phyloP scores from a whole-genome alignment of 2,888 invertebrate species.

The Brachypalpus laphriformis region DNA sequence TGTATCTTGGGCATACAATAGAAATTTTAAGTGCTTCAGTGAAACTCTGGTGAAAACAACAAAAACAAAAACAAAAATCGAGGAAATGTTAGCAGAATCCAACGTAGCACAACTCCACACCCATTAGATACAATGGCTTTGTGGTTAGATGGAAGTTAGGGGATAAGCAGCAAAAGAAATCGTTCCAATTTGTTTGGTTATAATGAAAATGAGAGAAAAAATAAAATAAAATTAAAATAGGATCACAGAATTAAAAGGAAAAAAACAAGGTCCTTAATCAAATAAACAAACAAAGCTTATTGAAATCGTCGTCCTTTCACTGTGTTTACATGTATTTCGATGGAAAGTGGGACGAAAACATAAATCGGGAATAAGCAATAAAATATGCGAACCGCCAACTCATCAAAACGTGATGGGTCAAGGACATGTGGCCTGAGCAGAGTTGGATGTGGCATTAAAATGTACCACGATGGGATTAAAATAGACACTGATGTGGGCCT shows the following conservation, averaged over 20 bases:
- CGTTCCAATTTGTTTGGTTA: neutral
- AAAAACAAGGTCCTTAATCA: neutral
- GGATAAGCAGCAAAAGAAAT: neutral
- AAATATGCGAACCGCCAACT: neutral
- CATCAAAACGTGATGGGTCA: neutral
- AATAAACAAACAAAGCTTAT: neutral
- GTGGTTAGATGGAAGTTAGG: neutral
- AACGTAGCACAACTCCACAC: neutral
- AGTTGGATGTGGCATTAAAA: neutral
- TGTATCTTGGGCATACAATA: neutral
- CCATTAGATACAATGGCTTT: slow-evolving; percentile 3
- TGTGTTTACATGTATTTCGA: neutral
- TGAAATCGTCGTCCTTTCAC: neutral
- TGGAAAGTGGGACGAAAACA: neutral
- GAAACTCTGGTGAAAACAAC: slow-evolving; percentile 5
- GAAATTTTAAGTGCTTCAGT: slow-evolving; percentile 9
- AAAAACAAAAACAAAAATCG: neutral
- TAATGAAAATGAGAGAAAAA: neutral
- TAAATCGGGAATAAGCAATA: neutral
- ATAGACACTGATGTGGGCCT: neutral
- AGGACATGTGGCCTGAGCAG: neutral
- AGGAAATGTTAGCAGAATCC: neutral
- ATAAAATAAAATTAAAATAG: neutral
- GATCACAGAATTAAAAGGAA: neutral
- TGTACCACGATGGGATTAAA: neutral